Evolutionary conservation across 2,888 invertebrate genomes (phyloP).

Genomic region (Hydroisotoma schaefferi): DNA sequence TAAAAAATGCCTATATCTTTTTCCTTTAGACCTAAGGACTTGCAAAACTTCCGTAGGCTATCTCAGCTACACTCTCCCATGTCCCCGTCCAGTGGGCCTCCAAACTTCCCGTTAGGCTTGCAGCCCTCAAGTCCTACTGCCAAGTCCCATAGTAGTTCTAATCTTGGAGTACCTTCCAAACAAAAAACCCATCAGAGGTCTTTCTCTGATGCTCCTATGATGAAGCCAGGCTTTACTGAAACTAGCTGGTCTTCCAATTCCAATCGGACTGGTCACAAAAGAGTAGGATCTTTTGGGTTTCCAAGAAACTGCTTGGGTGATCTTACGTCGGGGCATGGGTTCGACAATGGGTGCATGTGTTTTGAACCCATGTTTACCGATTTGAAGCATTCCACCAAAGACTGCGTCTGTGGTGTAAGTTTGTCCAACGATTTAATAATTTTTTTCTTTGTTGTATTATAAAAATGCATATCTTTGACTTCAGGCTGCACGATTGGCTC

Average conservation of each 20-base stretch:
- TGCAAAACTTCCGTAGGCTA: conserved; percentile 43
- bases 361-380: conserved; percentile 78
- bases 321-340: conserved; percentile 88
- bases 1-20: too few species aligned
- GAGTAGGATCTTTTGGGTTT: conserved; percentile 47
- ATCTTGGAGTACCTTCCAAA: conserved; percentile 14
- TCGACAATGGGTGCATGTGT: conserved; percentile 93
- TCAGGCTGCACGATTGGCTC: conserved; percentile 74
- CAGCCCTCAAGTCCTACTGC: not conserved
- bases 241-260: conserved; percentile 29
- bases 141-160: too few species aligned
- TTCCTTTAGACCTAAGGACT: conserved; percentile 43
- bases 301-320: conserved; percentile 66
- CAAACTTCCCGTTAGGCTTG: conserved; percentile 46
- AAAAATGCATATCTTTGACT: conserved; percentile 38
- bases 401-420: conserved; percentile 69
- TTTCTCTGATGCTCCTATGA: conserved; percentile 68
- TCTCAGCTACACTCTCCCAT: conserved; percentile 41
- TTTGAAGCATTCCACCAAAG: conserved; percentile 68
- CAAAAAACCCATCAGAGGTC: conserved; percentile 77
- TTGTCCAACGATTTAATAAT: not conserved
- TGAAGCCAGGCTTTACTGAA: conserved; percentile 54
- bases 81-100: conserved; percentile 40
- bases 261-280: conserved; percentile 38
- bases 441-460: not conserved